Evolutionary conservation across 2,113 vertebrate species (phyloP), one percentile per base, ranked within the genome.

Genomic region (Tinamus guttatus): DNA sequence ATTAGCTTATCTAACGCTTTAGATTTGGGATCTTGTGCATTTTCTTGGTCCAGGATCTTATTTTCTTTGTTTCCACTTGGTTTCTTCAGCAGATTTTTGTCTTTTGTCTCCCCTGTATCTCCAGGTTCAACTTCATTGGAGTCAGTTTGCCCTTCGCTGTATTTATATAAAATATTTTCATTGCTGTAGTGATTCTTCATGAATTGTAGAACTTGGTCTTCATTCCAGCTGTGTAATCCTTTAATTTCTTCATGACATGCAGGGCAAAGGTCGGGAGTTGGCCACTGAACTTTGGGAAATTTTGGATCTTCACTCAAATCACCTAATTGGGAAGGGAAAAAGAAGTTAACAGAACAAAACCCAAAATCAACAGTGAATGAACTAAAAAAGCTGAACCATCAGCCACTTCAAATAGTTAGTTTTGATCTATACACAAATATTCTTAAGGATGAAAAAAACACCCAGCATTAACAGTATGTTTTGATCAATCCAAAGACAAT

Each of bases 271-370:
- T 99, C 98, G 9, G 98, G 98, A 62, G 98, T 98, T 3, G 99
- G 99, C 99, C 99, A 99, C 3, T 98, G 98, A 1, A 97, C 98
- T 95, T 99, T 99, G 6, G 99, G 99, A 81, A 99, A 99, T 93
- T 95, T 98, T 5, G 99, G 99, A 93, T 99, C 99, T 73, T 99
- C 99, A 3, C 98, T 99, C 58, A 98, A 97, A 14, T 99, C 98
- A 8, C 99, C 99, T 99, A 69, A 58, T n/a, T 10, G n/a, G 56
- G 92, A 81, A 19, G 49, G 59, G 21, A 49, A 49, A 36, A 80
- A 22, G 36, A 17, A 32, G 5, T 1, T 40, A 41, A 58, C 74
- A 27, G 13, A 52, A 56, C 27, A 30, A 56, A 54, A 54, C 13
- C 21, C 13, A 54, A 45, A 54, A 24, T 22, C 45, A 43, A 47